phyloP scores from a whole-genome alignment of 2,113 vertebrate species.

The Campylorhamphus procurvoides region DNA sequence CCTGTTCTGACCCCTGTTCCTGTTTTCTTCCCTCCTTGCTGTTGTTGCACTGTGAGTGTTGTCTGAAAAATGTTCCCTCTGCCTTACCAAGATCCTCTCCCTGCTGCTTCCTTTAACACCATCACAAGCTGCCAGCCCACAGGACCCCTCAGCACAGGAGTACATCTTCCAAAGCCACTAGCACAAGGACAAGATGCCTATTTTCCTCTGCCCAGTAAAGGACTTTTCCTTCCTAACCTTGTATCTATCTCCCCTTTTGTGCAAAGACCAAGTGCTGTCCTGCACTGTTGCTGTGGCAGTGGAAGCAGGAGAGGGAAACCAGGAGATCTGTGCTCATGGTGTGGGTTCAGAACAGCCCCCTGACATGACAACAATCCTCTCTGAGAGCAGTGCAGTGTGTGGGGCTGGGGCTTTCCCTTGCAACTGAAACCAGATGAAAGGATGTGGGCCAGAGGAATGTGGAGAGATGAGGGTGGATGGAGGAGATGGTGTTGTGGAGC shows the following conservation, averaged over 20 bases:
- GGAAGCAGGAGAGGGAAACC: background rate
- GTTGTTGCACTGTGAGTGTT: background rate
- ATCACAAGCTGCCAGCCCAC: background rate
- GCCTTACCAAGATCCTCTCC: background rate
- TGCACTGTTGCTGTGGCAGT: background rate
- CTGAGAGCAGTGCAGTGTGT: background rate
- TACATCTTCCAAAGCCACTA: background rate
- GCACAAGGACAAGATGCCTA: background rate
- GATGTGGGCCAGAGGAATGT: background rate
- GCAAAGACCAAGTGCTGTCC: background rate
- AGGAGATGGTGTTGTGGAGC: background rate
- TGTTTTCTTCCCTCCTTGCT: background rate
- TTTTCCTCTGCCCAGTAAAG: background rate
- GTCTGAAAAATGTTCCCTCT: background rate
- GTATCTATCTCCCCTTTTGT: background rate
- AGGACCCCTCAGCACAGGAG: background rate
- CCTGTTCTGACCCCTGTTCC: background rate
- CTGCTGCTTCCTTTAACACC: background rate
- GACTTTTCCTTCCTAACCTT: background rate
- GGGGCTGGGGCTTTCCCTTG: background rate
- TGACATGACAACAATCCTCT: background rate
- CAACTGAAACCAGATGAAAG: background rate
- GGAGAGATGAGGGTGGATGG: background rate
- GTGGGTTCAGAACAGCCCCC: background rate
- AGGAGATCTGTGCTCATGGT: background rate